Conservation (phyloP, 2,888 invertebrate species). For the Troides oblongomaculatus region DNA sequence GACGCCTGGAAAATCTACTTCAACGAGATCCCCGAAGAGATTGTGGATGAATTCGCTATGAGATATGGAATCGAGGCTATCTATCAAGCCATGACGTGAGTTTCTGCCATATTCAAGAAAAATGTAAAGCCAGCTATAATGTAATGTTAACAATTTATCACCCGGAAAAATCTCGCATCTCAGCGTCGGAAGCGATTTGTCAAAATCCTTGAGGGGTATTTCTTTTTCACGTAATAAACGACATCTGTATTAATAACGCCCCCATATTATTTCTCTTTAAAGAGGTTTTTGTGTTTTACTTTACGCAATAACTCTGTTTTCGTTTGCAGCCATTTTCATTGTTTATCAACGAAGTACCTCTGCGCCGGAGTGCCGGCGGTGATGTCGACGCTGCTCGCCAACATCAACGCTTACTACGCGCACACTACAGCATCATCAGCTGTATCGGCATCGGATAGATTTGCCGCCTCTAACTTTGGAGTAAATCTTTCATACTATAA, state of each 20-base stretch:
- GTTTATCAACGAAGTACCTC: conserved; percentile 98
- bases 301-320: not conserved
- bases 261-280: not conserved
- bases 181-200: conserved; percentile 14
- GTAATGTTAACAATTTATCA: conserved; percentile 19
- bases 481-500: conserved; percentile 77
- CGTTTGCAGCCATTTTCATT: conserved; percentile 95
- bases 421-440: conserved; percentile 98
- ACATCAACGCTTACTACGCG: conserved; percentile 99
- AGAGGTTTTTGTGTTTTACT: not conserved
- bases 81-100: conserved; percentile 99
- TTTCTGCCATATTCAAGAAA: conserved; percentile 36
- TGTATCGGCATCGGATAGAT: conserved; percentile 98
- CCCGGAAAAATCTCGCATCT: conserved; percentile 1
- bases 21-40: conserved; percentile 98
- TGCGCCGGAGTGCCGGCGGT: conserved; percentile 99
- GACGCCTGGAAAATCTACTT: conserved; percentile 99
- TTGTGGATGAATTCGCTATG: conserved; percentile 99
- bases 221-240: not conserved
- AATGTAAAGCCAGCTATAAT: conserved; percentile 13
- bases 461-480: conserved; percentile 99
- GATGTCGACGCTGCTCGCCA: conserved; percentile 98
- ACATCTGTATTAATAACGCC: not conserved
- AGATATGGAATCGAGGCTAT: conserved; percentile 99
- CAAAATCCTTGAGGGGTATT: not conserved